These are phyloP conservation scores for Oostethus manadensis DNA, from an alignment of 2,113 vertebrate species.

Conservation along the genomic window DNA sequence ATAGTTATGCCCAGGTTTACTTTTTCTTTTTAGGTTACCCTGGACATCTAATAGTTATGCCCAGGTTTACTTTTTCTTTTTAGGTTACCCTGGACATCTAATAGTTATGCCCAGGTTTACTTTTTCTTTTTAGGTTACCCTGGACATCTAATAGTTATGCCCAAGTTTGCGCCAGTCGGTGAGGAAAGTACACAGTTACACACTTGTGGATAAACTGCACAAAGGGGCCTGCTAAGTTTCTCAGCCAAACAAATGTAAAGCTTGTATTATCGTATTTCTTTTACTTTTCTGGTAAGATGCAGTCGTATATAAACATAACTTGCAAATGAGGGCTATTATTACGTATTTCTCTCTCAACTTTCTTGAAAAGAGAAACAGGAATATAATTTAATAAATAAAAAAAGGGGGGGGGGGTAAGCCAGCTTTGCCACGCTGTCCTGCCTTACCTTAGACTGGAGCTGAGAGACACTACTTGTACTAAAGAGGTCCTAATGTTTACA, in stretches of 20 bases:
- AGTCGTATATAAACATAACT: constrained; percentile 10
- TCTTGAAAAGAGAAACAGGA: constrained; percentile 12
- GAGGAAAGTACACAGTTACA: constrained; percentile 1
- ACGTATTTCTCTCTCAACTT: constrained; percentile 27
- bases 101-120: not conserved
- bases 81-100: not conserved
- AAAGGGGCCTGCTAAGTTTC: not conserved
- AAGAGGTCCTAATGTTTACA: constrained; percentile 37
- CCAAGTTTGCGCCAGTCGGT: not conserved
- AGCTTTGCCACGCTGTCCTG: constrained; percentile 4
- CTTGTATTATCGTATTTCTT: constrained; percentile 2
- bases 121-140: not conserved
- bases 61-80: not conserved
- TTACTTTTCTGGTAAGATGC: constrained; percentile 21
- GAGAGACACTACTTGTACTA: constrained; percentile 27
- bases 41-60: not conserved
- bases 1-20: not conserved
- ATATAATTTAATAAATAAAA: no score
- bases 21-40: not conserved
- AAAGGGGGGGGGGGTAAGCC: constrained; percentile 1
- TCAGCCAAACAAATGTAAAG: not conserved
- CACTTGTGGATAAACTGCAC: constrained; percentile 1
- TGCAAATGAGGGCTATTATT: constrained; percentile 48
- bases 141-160: not conserved
- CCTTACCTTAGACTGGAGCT: constrained; percentile 13